These are phyloP conservation scores for Gobio gobio DNA, from an alignment of 2,113 vertebrate species.

Conservation along the genomic window DNA sequence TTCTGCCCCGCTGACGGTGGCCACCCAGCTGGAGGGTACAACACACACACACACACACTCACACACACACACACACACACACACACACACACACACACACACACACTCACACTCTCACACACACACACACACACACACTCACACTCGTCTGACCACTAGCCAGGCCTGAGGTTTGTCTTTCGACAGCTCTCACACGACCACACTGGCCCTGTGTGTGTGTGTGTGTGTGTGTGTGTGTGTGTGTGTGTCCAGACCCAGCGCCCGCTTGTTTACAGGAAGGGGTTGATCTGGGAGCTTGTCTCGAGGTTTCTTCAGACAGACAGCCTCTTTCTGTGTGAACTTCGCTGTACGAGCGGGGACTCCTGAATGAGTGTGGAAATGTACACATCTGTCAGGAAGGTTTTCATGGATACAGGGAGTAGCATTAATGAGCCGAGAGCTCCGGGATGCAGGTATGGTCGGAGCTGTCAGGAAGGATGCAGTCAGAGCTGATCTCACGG, in stretches of 20 bases:
- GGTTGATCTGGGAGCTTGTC: not conserved
- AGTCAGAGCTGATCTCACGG: not conserved
- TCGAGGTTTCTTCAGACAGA: not conserved
- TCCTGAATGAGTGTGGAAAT: not conserved
- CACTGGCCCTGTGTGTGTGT: conserved; percentile 30
- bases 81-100: conserved; percentile 4
- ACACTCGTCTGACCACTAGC: conserved; percentile 6
- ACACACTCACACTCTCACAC: conserved; percentile 24
- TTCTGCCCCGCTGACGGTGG: conserved; percentile 86
- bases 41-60: conserved; percentile 6
- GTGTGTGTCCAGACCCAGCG: conserved; percentile 18
- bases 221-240: conserved; percentile 32
- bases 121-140: conserved; percentile 13
- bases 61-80: not conserved
- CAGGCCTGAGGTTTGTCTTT: conserved; percentile 22
- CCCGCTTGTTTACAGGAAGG: not conserved
- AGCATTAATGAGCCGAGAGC: not conserved
- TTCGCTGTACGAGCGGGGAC: not conserved
- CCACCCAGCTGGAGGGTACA: conserved; percentile 96
- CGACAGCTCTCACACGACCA: not conserved
- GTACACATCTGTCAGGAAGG: conserved; percentile 15
- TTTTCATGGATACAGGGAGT: not conserved
- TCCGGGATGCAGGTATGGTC: not conserved
- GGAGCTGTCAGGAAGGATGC: conserved; percentile 1
- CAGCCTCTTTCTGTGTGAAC: conserved; percentile 25